These are phyloP conservation scores for Dorcus parallelipipedus DNA, from an alignment of 2,888 invertebrate species.

Conservation along the genomic window DNA sequence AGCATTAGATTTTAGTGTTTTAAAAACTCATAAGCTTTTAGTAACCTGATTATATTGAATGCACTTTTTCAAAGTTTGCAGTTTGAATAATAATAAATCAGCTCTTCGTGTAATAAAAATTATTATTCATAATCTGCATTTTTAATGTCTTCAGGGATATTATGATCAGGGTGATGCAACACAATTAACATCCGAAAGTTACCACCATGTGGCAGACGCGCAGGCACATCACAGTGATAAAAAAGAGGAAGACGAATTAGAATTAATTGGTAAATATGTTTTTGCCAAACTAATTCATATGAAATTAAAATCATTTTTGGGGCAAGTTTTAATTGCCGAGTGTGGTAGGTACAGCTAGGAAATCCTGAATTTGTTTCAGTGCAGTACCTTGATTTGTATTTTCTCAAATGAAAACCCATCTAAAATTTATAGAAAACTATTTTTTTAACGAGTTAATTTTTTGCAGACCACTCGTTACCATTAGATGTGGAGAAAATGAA, in stretches of 20 bases:
- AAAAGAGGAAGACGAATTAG: constrained; percentile 62
- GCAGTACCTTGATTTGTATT: too few relatives aligned
- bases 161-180: constrained; percentile 48
- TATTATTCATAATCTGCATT: background rate
- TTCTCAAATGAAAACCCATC: too few relatives aligned
- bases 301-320: background rate
- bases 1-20: too few relatives aligned
- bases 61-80: background rate
- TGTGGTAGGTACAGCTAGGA: background rate
- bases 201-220: constrained; percentile 33
- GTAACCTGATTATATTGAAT: too few relatives aligned
- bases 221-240: constrained; percentile 34
- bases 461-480: constrained; percentile 70
- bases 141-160: constrained; percentile 36
- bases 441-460: constrained; percentile 15
- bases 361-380: too few relatives aligned
- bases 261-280: constrained; percentile 62
- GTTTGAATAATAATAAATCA: background rate
- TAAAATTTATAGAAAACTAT: too few relatives aligned
- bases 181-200: constrained; percentile 44
- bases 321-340: background rate
- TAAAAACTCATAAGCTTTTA: too few relatives aligned
- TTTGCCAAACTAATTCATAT: background rate
- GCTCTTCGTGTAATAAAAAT: background rate
- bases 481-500: constrained; percentile 75